phyloP scores from a whole-genome alignment of 2,113 vertebrate genomes.

The Cyphomyrus plagiostoma region DNA sequence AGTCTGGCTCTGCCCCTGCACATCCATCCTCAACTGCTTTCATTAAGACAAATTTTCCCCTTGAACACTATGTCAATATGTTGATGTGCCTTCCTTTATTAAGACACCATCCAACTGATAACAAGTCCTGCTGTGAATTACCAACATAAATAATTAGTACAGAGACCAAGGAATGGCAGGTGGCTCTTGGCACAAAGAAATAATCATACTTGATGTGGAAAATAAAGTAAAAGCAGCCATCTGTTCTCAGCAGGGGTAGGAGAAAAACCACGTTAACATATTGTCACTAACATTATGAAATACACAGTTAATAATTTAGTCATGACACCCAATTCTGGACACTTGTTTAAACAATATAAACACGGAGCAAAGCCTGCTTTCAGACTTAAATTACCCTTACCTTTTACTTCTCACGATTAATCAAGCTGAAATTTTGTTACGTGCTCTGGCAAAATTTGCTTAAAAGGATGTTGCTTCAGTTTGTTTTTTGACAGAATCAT shows the following conservation, averaged over 20 bases:
- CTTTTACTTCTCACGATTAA: constrained; percentile 37
- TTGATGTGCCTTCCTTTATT: constrained; percentile 97
- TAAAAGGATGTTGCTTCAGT: constrained; percentile 21
- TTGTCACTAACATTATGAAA: constrained; percentile 99
- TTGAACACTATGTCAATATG: constrained; percentile 99
- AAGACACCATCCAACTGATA: constrained; percentile 98
- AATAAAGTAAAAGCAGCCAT: constrained; percentile 99
- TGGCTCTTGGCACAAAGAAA: constrained; percentile 98
- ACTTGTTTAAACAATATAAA: constrained; percentile 71
- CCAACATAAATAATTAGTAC: constrained; percentile 99
- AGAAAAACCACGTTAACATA: constrained; percentile 97
- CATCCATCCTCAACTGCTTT: constrained; percentile 57
- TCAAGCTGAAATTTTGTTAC: constrained; percentile 40
- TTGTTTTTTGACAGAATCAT: constrained; percentile 19
- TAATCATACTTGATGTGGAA: constrained; percentile 99
- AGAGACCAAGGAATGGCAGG: constrained; percentile 95
- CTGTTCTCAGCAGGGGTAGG: constrained; percentile 92
- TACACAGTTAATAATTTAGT: constrained; percentile 98
- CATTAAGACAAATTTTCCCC: constrained; percentile 78
- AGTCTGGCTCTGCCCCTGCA: constrained; percentile 61
- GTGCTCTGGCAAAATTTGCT: constrained; percentile 40
- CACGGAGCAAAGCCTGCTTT: constrained; percentile 40
- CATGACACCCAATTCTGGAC: constrained; percentile 73
- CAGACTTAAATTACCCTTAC: constrained; percentile 44
- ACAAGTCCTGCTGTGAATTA: constrained; percentile 99